Evolutionary conservation across 2,113 vertebrate species (phyloP).

Genomic region (Octodon degus): DNA sequence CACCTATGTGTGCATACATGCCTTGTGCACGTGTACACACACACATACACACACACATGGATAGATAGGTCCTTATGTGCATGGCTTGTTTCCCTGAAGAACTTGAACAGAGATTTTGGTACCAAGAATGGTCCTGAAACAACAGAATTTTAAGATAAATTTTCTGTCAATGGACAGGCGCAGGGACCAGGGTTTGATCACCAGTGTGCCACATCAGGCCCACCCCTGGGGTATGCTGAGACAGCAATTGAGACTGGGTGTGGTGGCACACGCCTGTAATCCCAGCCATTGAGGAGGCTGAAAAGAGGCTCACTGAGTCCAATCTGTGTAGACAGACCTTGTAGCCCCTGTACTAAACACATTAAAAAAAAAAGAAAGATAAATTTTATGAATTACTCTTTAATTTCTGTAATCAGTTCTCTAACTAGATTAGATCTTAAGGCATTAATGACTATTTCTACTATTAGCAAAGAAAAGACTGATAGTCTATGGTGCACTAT

Average conservation of each 20-base stretch:
- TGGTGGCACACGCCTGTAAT: no score
- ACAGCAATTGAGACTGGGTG: no score
- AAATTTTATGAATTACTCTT: neutral
- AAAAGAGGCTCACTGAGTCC: no score
- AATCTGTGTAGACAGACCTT: no score
- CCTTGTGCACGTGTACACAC: neutral
- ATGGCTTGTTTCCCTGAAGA: neutral
- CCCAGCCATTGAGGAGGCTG: no score
- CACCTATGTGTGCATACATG: neutral
- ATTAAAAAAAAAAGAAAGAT: no score
- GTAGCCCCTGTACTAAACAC: no score
- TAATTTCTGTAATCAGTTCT: neutral
- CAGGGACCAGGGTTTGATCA: no score
- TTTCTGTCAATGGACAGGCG: neutral
- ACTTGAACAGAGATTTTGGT: neutral
- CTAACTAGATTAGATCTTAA: neutral
- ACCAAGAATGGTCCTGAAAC: neutral
- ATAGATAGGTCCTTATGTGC: neutral
- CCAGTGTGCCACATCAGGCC: no score
- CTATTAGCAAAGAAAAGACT: neutral
- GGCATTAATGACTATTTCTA: neutral
- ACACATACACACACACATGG: neutral
- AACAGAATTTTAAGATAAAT: slow-evolving; percentile 14
- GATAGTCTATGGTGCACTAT: neutral
- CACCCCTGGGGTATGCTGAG: no score